phyloP scores from a whole-genome alignment of 2,888 invertebrate species.

The Chloromyia formosa region DNA sequence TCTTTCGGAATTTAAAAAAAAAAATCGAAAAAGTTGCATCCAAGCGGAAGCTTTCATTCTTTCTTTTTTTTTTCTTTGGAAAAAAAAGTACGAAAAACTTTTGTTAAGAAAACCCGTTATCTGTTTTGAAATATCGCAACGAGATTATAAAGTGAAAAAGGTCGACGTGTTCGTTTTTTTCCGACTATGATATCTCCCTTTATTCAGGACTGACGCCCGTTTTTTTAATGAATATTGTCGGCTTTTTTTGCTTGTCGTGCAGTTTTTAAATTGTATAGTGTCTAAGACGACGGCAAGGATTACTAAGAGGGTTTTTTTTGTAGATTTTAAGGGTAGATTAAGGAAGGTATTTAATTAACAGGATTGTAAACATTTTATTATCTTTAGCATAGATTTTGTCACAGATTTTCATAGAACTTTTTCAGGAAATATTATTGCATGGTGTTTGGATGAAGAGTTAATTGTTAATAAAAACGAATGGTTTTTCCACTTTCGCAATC shows the following conservation, averaged over 20 bases:
- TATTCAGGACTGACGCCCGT: not conserved
- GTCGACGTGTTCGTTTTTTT: constrained; percentile 12
- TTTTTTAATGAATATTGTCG: constrained; percentile 7
- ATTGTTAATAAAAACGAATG: too few species aligned
- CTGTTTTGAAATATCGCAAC: constrained; percentile 30
- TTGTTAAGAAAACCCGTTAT: constrained; percentile 46
- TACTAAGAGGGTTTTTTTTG: not conserved
- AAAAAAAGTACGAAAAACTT: constrained; percentile 41
- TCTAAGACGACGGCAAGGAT: too few species aligned
- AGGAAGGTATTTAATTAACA: constrained; percentile 26
- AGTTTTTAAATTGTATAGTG: constrained; percentile 3
- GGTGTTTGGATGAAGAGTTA: too few species aligned
- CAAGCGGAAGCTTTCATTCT: constrained; percentile 31
- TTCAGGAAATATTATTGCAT: too few species aligned
- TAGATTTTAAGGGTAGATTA: constrained; percentile 12
- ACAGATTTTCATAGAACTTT: too few species aligned
- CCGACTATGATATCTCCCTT: not conserved
- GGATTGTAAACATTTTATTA: constrained; percentile 15
- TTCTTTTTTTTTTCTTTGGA: not conserved
- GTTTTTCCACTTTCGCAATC: too few species aligned
- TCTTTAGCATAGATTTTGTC: not conserved
- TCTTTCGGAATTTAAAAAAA: not conserved
- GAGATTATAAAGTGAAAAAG: constrained; percentile 30
- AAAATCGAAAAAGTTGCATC: constrained; percentile 31
- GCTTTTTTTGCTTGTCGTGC: constrained; percentile 7